These are phyloP conservation scores for Channa argus DNA, from an alignment of 2,113 vertebrate species.

Conservation along the genomic window DNA sequence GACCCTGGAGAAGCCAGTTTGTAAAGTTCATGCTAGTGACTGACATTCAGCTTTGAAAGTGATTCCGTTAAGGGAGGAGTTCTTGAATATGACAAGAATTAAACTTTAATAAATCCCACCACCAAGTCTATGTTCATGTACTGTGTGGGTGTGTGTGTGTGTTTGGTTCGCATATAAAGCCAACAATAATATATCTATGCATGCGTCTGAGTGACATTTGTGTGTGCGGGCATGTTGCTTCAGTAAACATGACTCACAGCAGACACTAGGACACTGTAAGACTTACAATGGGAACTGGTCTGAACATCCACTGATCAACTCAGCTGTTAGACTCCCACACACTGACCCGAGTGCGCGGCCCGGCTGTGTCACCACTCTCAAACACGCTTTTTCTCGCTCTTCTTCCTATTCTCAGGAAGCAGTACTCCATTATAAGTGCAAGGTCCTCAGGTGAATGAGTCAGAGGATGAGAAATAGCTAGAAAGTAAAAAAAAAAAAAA, in stretches of 20 bases:
- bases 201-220: conserved; percentile 1
- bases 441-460: conserved; percentile 37
- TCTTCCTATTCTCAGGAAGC: conserved; percentile 4
- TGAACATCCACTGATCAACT: conserved; percentile 28
- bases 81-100: background rate
- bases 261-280: conserved; percentile 28
- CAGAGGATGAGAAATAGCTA: conserved; percentile 12
- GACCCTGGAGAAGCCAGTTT: background rate
- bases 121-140: conserved; percentile 5
- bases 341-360: conserved; percentile 27
- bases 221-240: conserved; percentile 50
- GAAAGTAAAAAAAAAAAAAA: background rate
- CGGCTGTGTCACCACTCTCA: conserved; percentile 13
- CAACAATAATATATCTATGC: background rate
- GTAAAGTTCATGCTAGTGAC: background rate
- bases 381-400: background rate
- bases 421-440: conserved; percentile 20
- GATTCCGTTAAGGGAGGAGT: too few species aligned
- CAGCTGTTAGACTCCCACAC: conserved; percentile 1
- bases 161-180: too few species aligned
- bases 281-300: conserved; percentile 32
- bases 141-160: conserved; percentile 7
- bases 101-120: background rate
- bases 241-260: conserved; percentile 52
- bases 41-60: background rate